Evolutionary conservation across 2,113 vertebrate species (phyloP), one percentile per base, ranked within the genome.

Genomic region (Eublepharis macularius): DNA sequence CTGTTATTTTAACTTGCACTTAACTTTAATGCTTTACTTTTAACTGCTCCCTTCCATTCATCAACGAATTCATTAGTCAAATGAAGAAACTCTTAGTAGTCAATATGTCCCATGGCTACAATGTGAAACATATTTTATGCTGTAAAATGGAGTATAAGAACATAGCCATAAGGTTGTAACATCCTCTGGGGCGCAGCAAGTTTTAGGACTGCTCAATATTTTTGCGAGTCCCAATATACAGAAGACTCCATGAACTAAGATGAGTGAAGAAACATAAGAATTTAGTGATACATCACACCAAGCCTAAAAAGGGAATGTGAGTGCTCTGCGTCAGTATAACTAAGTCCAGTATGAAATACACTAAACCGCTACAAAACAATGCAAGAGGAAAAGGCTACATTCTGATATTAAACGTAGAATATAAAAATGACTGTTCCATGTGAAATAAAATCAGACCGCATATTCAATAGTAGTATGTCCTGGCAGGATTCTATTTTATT

Each of bases 21-120:
- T 66, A 77, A 82, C 43, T 72, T 87, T 51, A 63, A 69, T 83
- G 51, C 78, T 82, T 51, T 63, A 83, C 51, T 78, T 87, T 87
- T 82, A 87, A 87, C 41, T 47, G 51, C 49, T 78, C 74, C 74
- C 39, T 87, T 87, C 43, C 49, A 47, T 82, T 87, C 65, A 82
- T 39, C 72, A 82, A 76, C 39, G 80, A 39, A 60, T 87, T 82
- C 66, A 82, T 82, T 86, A 86, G 72, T 77, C 65, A 82, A 77
- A 82, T 82, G 74, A 77, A 77, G 51, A 87, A 81, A 76, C 49
- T 16, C 32, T 60, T 16, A 77, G 14, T 70, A 60, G 63, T 72
- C 66, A 82, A 87, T 87, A 34, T 78, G 41, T 87, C 80, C 74
- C 86, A 49, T 77, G 51, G 45, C 41, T 87, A 83, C 74, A 63